Base-by-base conservation (phyloP, 2,888 invertebrate species). In the Pheosia gnoma region DNA sequence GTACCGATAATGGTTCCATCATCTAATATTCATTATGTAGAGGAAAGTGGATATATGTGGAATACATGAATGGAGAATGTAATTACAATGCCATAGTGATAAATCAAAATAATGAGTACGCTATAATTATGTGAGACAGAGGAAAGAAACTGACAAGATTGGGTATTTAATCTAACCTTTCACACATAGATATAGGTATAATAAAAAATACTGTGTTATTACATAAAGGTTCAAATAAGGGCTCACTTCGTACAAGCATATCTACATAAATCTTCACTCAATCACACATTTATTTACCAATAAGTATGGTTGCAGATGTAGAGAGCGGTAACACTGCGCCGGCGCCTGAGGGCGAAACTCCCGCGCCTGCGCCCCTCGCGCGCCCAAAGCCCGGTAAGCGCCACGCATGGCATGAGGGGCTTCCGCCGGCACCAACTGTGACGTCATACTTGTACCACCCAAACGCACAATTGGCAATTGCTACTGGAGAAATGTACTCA, bases 271-370 rank as follows among this genome's bases (percentile, higher is more conserved):
- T 25, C 2, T 25, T 25, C 25, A 25, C 25, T 25, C 43, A 43
- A 8, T 43, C 3, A n/a, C 43, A 45, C 9, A 51, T 60, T n/a
- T 65, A 41, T 60, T 59, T 25, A 60, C 66, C 53, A 65, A 47
- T 25, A 37, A 41, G 45, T 83, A 59, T 87, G 72, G 75, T 91
- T 91, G 60, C 91, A 91, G 91, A 91, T 89, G 77, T 90, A 87
- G 90, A 90, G 72, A 68, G 72, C 77, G 86, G 85, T 65, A 81
- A 79, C 66, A 75, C 77, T 49, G 79, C 69, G 63, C 57, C 77
- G 60, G 73, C 79, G 53, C 56, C 58, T 39, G 82, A 83, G 66
- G 79, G 75, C 65, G 82, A 74, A 55, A 77, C 77, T 39, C 78
- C 77, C 57, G 66, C 76, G 52, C 60, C 77, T 11, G 49, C 57